Percentiles rank a stretch among this genome's conserved stretches.
phyloP scores from a whole-genome alignment of 2,113 vertebrate species.

The Semnornis frantzii region DNA sequence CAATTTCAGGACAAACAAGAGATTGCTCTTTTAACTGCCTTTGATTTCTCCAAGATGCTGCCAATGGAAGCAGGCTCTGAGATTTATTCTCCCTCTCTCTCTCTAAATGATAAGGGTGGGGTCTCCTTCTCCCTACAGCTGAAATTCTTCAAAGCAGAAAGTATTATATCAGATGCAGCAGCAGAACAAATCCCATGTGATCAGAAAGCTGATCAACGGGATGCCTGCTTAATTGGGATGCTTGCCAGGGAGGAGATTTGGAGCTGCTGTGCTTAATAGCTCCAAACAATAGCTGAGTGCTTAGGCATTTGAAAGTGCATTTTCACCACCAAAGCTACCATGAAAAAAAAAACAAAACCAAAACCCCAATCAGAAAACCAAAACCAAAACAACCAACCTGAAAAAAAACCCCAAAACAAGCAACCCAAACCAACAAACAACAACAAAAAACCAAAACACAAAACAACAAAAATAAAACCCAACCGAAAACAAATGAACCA shows the following conservation, averaged over 20 bases:
- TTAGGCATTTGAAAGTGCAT: neutral
- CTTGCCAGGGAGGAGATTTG: conserved; percentile 54
- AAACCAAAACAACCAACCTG: too few relatives aligned
- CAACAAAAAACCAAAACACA: neutral
- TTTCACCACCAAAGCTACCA: neutral
- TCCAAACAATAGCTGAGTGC: conserved; percentile 50
- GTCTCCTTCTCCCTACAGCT: conserved; percentile 2
- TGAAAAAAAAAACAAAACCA: too few relatives aligned
- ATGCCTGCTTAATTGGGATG: conserved; percentile 64
- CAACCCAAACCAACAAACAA: neutral
- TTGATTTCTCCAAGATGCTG: conserved; percentile 33
- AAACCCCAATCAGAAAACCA: neutral
- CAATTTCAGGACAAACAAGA: conserved; percentile 46
- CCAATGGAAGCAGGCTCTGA: neutral
- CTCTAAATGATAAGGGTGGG: conserved; percentile 36
- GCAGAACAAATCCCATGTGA: conserved; percentile 63
- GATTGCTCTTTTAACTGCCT: conserved; percentile 36
- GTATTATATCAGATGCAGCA: conserved; percentile 36
- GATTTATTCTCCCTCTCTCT: neutral
- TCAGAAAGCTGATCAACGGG: conserved; percentile 66
- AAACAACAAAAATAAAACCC: too few relatives aligned
- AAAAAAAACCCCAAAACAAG: neutral
- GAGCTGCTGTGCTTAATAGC: conserved; percentile 2
- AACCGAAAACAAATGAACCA: neutral
- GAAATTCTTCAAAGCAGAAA: conserved; percentile 42